These are phyloP conservation scores for Paralvinella palmiformis DNA, from an alignment of 1,140 invertebrate species.

Conservation along the genomic window DNA sequence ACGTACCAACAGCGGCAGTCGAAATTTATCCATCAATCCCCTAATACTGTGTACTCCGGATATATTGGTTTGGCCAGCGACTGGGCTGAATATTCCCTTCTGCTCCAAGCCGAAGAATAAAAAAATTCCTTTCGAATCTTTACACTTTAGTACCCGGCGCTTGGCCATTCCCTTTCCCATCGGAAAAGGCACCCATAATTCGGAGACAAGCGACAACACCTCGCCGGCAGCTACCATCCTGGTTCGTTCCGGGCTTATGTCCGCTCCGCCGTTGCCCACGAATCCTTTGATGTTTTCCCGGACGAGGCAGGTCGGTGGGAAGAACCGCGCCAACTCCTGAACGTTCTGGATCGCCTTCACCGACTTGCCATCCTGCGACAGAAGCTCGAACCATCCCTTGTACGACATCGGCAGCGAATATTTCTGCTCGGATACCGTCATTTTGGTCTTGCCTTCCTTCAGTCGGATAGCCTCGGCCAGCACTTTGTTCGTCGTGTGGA, in stretches of 20 bases:
- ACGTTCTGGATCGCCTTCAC: slow-evolving; percentile 84
- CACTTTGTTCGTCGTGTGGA: slow-evolving; percentile 75
- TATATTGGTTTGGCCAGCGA: slow-evolving; percentile 85
- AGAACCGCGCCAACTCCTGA: slow-evolving; percentile 68
- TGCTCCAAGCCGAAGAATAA: slow-evolving; percentile 77
- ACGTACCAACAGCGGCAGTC: slow-evolving; percentile 82
- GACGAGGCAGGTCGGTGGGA: slow-evolving; percentile 73
- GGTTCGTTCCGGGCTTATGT: slow-evolving; percentile 62
- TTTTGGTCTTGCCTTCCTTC: slow-evolving; percentile 70
- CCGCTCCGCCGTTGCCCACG: slow-evolving; percentile 51
- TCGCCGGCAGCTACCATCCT: slow-evolving; percentile 69
- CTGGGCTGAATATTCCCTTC: slow-evolving; percentile 79
- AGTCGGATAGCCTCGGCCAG: slow-evolving; percentile 82
- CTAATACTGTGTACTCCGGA: slow-evolving; percentile 77
- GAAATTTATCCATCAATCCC: slow-evolving; percentile 72
- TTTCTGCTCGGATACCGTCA: slow-evolving; percentile 60
- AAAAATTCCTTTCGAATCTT: slow-evolving; percentile 75
- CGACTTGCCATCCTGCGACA: slow-evolving; percentile 85
- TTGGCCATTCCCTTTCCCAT: slow-evolving; percentile 23
- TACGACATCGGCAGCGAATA: slow-evolving; percentile 78
- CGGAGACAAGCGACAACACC: slow-evolving; percentile 68
- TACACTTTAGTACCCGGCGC: slow-evolving; percentile 72
- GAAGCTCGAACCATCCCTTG: slow-evolving; percentile 84
- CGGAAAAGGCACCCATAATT: slow-evolving; percentile 55
- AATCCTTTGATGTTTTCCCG: slow-evolving; percentile 74